A percentile compares a stretch with the other conserved stretches of the same genome.
These are phyloP conservation scores for Austrofundulus limnaeus DNA, from an alignment of 2,113 vertebrate species.

Conservation along the genomic window DNA sequence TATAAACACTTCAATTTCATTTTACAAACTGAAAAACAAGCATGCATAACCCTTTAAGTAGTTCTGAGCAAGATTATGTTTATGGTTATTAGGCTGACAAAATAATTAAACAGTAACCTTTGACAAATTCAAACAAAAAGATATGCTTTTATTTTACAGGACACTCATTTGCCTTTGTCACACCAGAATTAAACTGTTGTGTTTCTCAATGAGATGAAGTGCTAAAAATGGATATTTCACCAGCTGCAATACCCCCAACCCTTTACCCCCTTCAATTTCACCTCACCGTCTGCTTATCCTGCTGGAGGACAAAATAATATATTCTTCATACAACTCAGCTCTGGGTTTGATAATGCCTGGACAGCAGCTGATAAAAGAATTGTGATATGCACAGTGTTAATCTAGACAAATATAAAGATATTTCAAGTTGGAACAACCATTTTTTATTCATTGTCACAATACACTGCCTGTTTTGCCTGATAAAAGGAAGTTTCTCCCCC, in stretches of 20 bases:
- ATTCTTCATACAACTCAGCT: slow-evolving; percentile 40
- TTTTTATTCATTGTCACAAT: slow-evolving; percentile 15
- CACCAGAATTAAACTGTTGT: slow-evolving; percentile 47
- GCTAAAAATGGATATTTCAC: slow-evolving; percentile 70
- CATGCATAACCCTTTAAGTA: too few relatives aligned
- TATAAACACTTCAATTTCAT: too few relatives aligned
- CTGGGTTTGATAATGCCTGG: slow-evolving; percentile 41
- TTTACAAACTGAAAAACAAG: too few relatives aligned
- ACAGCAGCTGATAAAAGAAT: slow-evolving; percentile 45
- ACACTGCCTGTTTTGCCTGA: slow-evolving; percentile 13
- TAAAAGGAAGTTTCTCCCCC: background rate
- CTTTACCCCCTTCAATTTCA: slow-evolving; percentile 21
- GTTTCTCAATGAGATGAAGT: slow-evolving; percentile 71
- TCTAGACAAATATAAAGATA: slow-evolving; percentile 10
- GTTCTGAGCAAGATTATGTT: background rate
- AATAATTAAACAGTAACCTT: slow-evolving; percentile 53
- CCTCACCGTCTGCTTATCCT: slow-evolving; percentile 48
- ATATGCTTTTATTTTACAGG: slow-evolving; percentile 25
- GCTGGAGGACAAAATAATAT: slow-evolving; percentile 57
- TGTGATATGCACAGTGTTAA: slow-evolving; percentile 26
- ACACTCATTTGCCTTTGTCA: slow-evolving; percentile 44
- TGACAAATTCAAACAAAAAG: slow-evolving; percentile 22
- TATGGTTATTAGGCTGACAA: slow-evolving; percentile 37
- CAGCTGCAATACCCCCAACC: slow-evolving; percentile 61
- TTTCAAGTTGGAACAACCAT: slow-evolving; percentile 10